Evolutionary conservation across 2,888 invertebrate genomes (phyloP), one percentile per base, ranked within the genome.

Genomic region (Arrhopalites spinosus): DNA sequence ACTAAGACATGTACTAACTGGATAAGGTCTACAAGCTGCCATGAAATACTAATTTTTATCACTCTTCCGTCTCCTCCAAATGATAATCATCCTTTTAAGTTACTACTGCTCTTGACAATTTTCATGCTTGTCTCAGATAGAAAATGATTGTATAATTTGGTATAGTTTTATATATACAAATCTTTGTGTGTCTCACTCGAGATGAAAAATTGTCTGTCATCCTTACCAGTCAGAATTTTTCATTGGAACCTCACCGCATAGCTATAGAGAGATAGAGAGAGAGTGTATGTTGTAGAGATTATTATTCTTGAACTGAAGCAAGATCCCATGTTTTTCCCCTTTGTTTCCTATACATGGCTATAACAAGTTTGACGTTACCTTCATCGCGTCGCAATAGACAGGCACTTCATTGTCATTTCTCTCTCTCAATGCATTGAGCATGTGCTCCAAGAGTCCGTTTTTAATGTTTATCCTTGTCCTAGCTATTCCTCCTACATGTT

Each of bases 401-500:
- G 53, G 30, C 73, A 73, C 53, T 73, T 73, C 67, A 67, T 73
- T 73, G 73, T 73, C 73, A 73, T 73, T 20, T 66, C 73, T 70
- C 50, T 64, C 30, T 1, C 64, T 64, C 36, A 13, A n/a, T 64
- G 27, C 11, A 36, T 11, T 3, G 5, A 36, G 36, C 36, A 36
- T 36, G 11, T 36, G 11, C 36, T 36, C 11, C 53, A n/a, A n/a
- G 1, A 47, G 47, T 47, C 2, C 13, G 1, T 47, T 47, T 11
- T 29, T 47, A 23, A 23, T 53, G 50, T 43, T 53, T 29, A 71
- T 56, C 71, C 71, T 71, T 71, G 71, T 71, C 59, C 53, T 71
- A 71, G 29, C 71, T 56, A 50, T 56, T 29, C 71, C 71, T 53
- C 71, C 71, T 71, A 71, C 71, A 71, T 71, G n/a, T n/a, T n/a